Conservation (phyloP, 2,888 invertebrate genomes). For the Morpho helenor region DNA sequence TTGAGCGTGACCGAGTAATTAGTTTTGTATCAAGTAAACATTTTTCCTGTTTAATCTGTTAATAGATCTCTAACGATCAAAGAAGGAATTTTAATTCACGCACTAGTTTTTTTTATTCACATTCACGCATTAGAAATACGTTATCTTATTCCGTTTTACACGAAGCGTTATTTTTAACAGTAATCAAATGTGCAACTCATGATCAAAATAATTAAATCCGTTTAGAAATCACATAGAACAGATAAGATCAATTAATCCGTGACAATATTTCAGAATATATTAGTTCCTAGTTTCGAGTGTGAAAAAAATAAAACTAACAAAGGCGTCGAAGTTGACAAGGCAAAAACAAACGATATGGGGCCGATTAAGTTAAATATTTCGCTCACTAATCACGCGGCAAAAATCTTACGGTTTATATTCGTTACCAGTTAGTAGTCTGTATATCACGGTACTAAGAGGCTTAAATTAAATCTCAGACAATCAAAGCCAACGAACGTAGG, state of each 20-base stretch:
- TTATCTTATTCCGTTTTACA: neutral
- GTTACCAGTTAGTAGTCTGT: slow-evolving; percentile 3
- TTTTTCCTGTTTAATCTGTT: no score
- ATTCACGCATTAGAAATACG: neutral
- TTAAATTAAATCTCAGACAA: slow-evolving; percentile 20
- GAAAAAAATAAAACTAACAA: neutral
- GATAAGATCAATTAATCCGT: slow-evolving; percentile 4
- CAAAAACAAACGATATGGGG: neutral
- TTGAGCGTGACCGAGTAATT: no score
- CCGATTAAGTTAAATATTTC: neutral
- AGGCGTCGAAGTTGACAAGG: neutral
- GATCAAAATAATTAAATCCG: slow-evolving; percentile 3
- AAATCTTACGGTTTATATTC: slow-evolving; percentile 1
- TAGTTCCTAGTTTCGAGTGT: neutral
- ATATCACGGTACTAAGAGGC: slow-evolving; percentile 12
- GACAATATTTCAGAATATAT: neutral
- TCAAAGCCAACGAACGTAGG: slow-evolving; percentile 27
- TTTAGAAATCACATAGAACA: slow-evolving; percentile 3
- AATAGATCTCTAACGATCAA: no score
- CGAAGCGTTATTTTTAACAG: neutral
- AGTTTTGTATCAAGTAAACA: neutral
- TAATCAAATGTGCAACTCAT: slow-evolving; percentile 3
- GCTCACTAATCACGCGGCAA: neutral
- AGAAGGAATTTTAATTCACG: no score
- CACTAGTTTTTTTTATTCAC: no score